Evolutionary conservation across 2,797 vertebrate species (phyloP).

Genomic region (Hipposideros larvatus): DNA sequence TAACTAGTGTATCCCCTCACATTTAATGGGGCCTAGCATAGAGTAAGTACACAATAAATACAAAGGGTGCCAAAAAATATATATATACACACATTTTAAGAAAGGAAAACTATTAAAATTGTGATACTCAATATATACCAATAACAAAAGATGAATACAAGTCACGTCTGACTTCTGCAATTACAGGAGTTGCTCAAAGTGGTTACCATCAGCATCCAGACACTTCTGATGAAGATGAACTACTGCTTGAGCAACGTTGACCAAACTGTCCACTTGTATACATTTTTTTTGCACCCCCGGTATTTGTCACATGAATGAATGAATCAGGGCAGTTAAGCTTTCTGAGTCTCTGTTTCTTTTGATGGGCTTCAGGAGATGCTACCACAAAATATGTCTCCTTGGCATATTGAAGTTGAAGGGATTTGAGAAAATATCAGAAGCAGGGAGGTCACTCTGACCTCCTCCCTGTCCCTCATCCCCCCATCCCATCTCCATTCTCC

Average conservation of each 20-base stretch:
- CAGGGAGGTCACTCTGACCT: background rate
- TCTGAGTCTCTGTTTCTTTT: background rate
- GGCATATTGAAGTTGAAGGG: background rate
- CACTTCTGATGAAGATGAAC: no score
- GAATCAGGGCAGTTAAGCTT: background rate
- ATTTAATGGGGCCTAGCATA: background rate
- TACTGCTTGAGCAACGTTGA: no score
- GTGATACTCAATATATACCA: no score
- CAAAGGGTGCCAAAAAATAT: background rate
- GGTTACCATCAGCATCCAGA: no score
- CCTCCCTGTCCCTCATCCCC: rapidly evolving
- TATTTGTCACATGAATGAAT: background rate
- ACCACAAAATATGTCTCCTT: background rate
- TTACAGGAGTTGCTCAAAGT: no score
- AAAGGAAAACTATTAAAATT: no score
- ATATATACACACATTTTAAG: no score
- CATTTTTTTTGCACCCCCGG: no score
- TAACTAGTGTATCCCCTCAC: rapidly evolving
- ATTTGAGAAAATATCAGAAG: background rate
- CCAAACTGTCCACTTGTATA: no score
- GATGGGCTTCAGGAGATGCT: background rate
- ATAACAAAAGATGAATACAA: no score
- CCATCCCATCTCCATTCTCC: background rate
- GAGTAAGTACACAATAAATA: background rate
- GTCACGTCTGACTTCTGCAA: no score